Conservation (phyloP, 1,140 invertebrate genomes). For the Adelges cooleyi region DNA sequence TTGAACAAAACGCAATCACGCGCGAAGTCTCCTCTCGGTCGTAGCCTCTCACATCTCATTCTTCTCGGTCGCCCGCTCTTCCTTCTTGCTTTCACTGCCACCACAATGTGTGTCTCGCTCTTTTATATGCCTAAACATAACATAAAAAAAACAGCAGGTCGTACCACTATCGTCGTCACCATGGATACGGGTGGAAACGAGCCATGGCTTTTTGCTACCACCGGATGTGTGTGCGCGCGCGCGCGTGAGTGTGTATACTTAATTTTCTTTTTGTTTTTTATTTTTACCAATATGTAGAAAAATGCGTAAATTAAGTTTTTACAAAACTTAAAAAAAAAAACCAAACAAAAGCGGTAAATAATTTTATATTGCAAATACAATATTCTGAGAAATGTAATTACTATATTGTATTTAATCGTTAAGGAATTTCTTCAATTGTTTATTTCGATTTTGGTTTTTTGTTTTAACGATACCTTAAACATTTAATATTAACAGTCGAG, state of each 20-base stretch:
- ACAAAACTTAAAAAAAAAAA: too few species aligned
- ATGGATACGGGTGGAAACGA: background rate
- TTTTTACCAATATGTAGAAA: background rate
- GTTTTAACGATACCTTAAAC: too few species aligned
- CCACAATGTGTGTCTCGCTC: background rate
- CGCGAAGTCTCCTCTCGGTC: too few species aligned
- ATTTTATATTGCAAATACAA: too few species aligned
- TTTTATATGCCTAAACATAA: background rate
- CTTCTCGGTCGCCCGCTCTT: background rate
- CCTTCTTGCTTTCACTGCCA: background rate
- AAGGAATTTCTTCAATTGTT: too few species aligned
- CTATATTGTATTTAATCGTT: too few species aligned
- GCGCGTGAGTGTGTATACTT: background rate
- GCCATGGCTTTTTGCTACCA: constrained; percentile 15
- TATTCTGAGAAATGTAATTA: too few species aligned
- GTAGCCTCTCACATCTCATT: background rate
- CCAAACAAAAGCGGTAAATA: too few species aligned
- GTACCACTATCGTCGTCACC: background rate
- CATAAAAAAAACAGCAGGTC: constrained; percentile 23
- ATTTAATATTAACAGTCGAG: too few species aligned
- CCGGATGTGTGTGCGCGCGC: background rate
- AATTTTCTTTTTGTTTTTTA: constrained; percentile 5
- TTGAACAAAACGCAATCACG: too few species aligned
- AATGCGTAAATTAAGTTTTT: too few species aligned
- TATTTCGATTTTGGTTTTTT: too few species aligned